Base-by-base conservation (phyloP, 2,888 invertebrate species). In the Hemithea aestivaria region DNA sequence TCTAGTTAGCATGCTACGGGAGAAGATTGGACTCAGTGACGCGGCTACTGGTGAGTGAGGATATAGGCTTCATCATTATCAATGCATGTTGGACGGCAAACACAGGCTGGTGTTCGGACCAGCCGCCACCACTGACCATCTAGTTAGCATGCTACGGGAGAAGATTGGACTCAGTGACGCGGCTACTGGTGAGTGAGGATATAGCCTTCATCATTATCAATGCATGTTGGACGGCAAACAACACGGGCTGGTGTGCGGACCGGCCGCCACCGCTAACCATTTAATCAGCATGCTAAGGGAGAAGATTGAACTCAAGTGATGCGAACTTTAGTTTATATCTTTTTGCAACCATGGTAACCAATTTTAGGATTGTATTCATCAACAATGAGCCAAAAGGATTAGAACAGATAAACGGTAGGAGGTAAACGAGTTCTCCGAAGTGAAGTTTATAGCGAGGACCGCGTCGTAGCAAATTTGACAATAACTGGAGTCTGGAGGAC, bases 81-180 rank as follows among this genome's bases (percentile, higher is more conserved):
- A n/a, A n/a, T n/a, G n/a, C n/a, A n/a, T n/a, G n/a, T n/a, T n/a
- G n/a, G n/a, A n/a, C n/a, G n/a, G n/a, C n/a, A n/a, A n/a, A n/a
- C n/a, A n/a, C n/a, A n/a, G 96, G 0, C 92, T 98, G 0, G 97
- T 97, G 79, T 98, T 98, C 81, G 96, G 97, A 66, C 96, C 97
- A 0, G 96, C 96, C 20, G 95, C 97, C 28, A 96, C 96, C 0
- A 94, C 96, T 2, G 91, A 92, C 59, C 96, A 97, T 66, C 94
- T 97, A 1, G 92, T 97, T 70, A 92, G 94, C 64, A 92, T 94
- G 66, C 93, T 98, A 27, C 91, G 96, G 53, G 93, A 93, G 53
- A 97, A 97, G 87, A 96, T 98, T 58, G 97, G 97, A 0, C 90
- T 96, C 39, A 90, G 90, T 40, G 91, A 93, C 38, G 89, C 91